These are phyloP conservation scores for Hyperoplus lanceolatus DNA, from an alignment of 2,797 vertebrate genomes.

Conservation along the genomic window DNA sequence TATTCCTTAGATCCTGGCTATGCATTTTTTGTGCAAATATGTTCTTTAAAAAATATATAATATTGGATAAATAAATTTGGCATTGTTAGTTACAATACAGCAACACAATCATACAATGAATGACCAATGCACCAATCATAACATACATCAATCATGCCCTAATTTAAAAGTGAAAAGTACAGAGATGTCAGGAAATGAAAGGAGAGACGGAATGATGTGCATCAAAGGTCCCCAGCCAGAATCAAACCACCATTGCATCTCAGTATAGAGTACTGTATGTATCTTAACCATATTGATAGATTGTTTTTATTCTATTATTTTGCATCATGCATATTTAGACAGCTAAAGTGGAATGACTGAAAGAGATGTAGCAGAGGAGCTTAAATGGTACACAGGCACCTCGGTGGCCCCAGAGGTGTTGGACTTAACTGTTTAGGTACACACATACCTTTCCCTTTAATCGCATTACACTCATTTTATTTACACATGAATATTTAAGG, in stretches of 20 bases:
- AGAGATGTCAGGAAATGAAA: not conserved
- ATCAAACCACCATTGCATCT: slow-evolving; percentile 1
- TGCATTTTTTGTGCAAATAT: too few species aligned
- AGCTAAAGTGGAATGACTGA: not conserved
- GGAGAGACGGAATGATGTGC: not conserved
- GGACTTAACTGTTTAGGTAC: not conserved
- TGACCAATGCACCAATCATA: not conserved
- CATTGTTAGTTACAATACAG: not conserved
- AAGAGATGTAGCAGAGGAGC: slow-evolving; percentile 9
- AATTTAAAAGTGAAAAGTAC: not conserved
- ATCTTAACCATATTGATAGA: not conserved
- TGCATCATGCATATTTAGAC: slow-evolving; percentile 1
- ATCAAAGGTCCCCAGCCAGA: not conserved
- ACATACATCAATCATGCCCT: not conserved
- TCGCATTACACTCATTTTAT: slow-evolving; percentile 51
- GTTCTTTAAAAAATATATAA: not conserved
- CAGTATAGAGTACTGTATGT: not conserved
- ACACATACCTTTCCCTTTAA: slow-evolving; percentile 35
- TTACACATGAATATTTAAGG: slow-evolving; percentile 32
- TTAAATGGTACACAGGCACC: not conserved
- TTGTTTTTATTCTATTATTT: too few species aligned
- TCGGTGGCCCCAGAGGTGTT: slow-evolving; percentile 2
- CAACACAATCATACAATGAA: not conserved
- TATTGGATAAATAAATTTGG: not conserved
- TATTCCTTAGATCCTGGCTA: too few species aligned